Percentiles rank a stretch among this genome's conserved stretches.
phyloP scores from a whole-genome alignment of 2,888 invertebrate species.

The Hipparchia semele region DNA sequence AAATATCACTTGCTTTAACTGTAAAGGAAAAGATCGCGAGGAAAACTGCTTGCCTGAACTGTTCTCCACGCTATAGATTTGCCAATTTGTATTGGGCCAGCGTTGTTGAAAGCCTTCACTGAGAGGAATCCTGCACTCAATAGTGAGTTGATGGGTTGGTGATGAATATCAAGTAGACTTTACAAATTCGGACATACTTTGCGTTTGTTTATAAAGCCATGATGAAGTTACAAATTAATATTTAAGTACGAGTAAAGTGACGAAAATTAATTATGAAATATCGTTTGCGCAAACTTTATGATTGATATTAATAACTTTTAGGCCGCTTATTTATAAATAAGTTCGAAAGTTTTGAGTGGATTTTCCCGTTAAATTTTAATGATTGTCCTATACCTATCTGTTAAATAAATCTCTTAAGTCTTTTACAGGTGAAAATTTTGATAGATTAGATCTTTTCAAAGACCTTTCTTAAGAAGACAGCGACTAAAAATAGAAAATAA shows the following conservation, averaged over 20 bases:
- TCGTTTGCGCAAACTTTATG: constrained; percentile 38
- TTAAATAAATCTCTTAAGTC: background rate
- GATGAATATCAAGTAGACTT: background rate
- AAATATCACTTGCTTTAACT: no score
- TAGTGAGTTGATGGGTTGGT: no score
- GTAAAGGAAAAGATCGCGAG: no score
- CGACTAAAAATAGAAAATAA: no score
- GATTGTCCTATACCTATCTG: background rate
- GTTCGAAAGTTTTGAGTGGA: constrained; percentile 21
- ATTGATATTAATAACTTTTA: constrained; percentile 40
- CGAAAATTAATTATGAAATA: constrained; percentile 44
- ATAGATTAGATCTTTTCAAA: background rate
- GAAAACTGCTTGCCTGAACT: no score
- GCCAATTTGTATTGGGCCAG: no score
- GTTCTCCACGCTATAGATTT: no score
- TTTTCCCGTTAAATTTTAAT: constrained; percentile 27
- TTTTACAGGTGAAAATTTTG: constrained; percentile 2
- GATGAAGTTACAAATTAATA: constrained; percentile 35
- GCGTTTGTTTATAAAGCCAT: constrained; percentile 27
- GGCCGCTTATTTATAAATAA: constrained; percentile 20
- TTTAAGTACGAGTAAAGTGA: constrained; percentile 30
- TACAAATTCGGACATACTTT: constrained; percentile 25
- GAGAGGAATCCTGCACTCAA: no score
- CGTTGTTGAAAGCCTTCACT: no score
- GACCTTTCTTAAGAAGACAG: no score